Evolutionary conservation across 2,888 invertebrate species (phyloP).

Genomic region (Nephrotoma guestfalica): DNA sequence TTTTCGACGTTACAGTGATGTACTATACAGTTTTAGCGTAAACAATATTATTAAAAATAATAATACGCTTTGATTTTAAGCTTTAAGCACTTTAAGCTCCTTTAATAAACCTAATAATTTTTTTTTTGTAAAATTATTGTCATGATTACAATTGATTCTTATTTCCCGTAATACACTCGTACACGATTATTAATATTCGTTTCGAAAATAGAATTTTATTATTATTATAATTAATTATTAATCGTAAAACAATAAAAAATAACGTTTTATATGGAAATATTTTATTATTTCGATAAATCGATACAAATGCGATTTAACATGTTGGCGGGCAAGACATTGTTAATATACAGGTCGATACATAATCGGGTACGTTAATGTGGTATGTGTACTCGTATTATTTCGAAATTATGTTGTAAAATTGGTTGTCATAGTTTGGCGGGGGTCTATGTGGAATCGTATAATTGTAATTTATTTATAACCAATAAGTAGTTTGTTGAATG

Average conservation of each 20-base stretch:
- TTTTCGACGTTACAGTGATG: too few relatives aligned
- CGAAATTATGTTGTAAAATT: too few relatives aligned
- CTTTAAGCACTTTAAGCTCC: too few relatives aligned
- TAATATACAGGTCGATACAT: not conserved
- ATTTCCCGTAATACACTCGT: not conserved
- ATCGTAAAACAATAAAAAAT: not conserved
- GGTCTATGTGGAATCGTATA: too few relatives aligned
- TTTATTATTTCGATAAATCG: not conserved
- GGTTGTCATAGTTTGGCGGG: too few relatives aligned
- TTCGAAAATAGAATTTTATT: not conserved
- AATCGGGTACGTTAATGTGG: too few relatives aligned
- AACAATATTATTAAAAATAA: too few relatives aligned
- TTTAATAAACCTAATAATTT: not conserved
- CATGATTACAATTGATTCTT: not conserved
- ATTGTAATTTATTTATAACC: too few relatives aligned
- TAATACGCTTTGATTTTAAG: too few relatives aligned
- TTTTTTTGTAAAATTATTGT: not conserved
- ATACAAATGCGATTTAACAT: not conserved
- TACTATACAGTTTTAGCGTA: too few relatives aligned
- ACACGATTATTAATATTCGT: not conserved
- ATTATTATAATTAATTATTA: not conserved
- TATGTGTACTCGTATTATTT: too few relatives aligned
- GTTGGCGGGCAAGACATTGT: not conserved
- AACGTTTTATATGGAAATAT: not conserved
- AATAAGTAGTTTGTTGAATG: too few relatives aligned